phyloP scores from a whole-genome alignment of 2,888 invertebrate genomes.

The Julus scanicus region DNA sequence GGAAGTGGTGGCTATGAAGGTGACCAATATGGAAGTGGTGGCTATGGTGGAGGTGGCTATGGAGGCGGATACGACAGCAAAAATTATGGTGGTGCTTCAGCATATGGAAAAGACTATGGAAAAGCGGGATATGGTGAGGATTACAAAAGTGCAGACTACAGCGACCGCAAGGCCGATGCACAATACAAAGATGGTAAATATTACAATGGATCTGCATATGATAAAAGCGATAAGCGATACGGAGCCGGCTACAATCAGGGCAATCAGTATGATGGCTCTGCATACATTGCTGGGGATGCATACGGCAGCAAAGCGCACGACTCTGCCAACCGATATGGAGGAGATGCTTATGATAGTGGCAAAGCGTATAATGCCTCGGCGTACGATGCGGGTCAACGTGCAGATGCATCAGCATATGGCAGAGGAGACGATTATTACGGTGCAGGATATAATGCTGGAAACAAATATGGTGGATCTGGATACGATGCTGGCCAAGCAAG shows the following conservation, averaged over 20 bases:
- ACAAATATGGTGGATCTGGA: neutral
- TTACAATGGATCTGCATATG: conserved; percentile 45
- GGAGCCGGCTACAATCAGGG: neutral
- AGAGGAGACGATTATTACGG: neutral
- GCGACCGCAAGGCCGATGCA: neutral
- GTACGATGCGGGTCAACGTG: neutral
- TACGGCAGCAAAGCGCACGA: conserved; percentile 49
- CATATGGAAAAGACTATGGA: conserved; percentile 49
- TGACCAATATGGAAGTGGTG: neutral
- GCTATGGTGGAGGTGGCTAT: neutral
- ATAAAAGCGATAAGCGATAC: neutral
- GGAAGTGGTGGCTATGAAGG: too few relatives aligned
- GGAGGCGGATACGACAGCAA: conserved; percentile 29
- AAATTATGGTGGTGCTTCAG: neutral
- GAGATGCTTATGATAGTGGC: conserved; percentile 5
- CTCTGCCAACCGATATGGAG: neutral
- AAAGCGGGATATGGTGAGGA: conserved; percentile 43
- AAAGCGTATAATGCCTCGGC: conserved; percentile 1
- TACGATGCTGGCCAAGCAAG: neutral
- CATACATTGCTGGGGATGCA: neutral
- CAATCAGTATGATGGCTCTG: conserved; percentile 23
- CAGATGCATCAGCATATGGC: neutral
- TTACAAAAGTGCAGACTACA: conserved; percentile 40
- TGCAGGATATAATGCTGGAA: neutral
- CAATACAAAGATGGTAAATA: neutral